Evolutionary conservation across 2,888 invertebrate genomes (phyloP), one percentile per base, ranked within the genome.

Genomic region (Cosmia pyralina): DNA sequence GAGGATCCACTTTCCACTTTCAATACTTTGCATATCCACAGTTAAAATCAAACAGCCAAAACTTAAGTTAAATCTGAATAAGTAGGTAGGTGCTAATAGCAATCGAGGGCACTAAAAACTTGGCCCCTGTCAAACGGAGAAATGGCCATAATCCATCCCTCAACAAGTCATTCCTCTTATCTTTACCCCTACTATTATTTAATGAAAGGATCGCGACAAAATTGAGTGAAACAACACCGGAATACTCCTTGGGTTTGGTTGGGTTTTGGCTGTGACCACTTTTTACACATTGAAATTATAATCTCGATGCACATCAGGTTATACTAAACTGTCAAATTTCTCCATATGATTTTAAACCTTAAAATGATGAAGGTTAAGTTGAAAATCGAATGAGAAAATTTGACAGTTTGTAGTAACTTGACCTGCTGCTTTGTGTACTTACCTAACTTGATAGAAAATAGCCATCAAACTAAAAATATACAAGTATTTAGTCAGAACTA

Each of bases 91-190:
- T 38, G 60, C 73, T 73, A 76, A 81, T 77, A 58, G 59, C 68
- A 64, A 74, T 66, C 13, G 71, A 69, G 55, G 67, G 62, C 71
- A 68, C 79, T 81, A 85, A 82, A 78, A 85, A 85, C 77, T 77
- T 66, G 57, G 62, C 77, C 73, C 72, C 67, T 76, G 85, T 87
- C 87, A 86, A 76, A 77, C 38, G 34, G 79, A 85, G 79, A 75
- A 87, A 86, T 84, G 75, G 78, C 69, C 53, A 48, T 81, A 85
- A 80, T 84, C 85, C 85, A 70, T 80, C 69, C 66, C 63, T 70
- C 59, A 77, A 77, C 73, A 74, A 77, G 64, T 75, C 66, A 75
- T 59, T 62, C 58, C 76, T 73, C 69, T 75, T 72, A 77, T 67
- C 77, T 75, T 15, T 22, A 19, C 78, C 82, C 48, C 67, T 75